Evolutionary conservation across 1,140 invertebrate species (phyloP).

Genomic region (Drosophila micromelanica): DNA sequence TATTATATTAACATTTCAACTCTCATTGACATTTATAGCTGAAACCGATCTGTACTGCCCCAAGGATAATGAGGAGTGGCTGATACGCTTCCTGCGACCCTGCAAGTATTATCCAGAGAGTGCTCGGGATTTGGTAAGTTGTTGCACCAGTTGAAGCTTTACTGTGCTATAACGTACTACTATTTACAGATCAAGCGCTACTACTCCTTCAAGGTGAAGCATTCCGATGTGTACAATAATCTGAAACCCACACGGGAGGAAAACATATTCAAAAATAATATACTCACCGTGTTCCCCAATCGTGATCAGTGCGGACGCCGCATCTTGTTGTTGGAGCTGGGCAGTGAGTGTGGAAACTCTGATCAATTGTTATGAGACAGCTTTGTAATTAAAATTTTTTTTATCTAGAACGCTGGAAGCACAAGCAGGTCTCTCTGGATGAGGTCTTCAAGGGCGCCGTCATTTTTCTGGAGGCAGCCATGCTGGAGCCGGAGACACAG

Average conservation of each 20-base stretch:
- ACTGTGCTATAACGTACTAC: neutral
- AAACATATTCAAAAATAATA: slow-evolving; percentile 91
- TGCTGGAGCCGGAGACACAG: slow-evolving; percentile 91
- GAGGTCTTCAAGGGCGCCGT: slow-evolving; percentile 93
- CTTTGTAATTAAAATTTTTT: neutral
- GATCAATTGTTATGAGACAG: neutral
- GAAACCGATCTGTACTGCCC: slow-evolving; percentile 89
- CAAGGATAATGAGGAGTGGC: slow-evolving; percentile 89
- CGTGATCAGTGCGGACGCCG: slow-evolving; percentile 90
- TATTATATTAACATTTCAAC: slow-evolving; percentile 1
- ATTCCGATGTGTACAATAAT: slow-evolving; percentile 89
- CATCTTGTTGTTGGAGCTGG: slow-evolving; percentile 90
- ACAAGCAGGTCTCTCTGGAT: slow-evolving; percentile 90
- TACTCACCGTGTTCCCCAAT: slow-evolving; percentile 90
- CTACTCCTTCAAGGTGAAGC: slow-evolving; percentile 91
- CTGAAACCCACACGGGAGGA: slow-evolving; percentile 89
- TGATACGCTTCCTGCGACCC: slow-evolving; percentile 90
- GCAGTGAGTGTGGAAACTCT: slow-evolving; percentile 87
- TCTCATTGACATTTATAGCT: slow-evolving; percentile 85
- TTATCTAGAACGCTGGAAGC: slow-evolving; percentile 91
- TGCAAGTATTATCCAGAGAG: slow-evolving; percentile 93
- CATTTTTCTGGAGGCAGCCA: slow-evolving; percentile 91
- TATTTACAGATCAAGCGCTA: slow-evolving; percentile 89
- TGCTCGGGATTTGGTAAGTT: slow-evolving; percentile 88
- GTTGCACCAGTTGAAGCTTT: neutral